Percentiles rank a stretch among this genome's conserved stretches.
Conservation (phyloP, 2,888 invertebrate genomes). For the Andrena praecox region DNA sequence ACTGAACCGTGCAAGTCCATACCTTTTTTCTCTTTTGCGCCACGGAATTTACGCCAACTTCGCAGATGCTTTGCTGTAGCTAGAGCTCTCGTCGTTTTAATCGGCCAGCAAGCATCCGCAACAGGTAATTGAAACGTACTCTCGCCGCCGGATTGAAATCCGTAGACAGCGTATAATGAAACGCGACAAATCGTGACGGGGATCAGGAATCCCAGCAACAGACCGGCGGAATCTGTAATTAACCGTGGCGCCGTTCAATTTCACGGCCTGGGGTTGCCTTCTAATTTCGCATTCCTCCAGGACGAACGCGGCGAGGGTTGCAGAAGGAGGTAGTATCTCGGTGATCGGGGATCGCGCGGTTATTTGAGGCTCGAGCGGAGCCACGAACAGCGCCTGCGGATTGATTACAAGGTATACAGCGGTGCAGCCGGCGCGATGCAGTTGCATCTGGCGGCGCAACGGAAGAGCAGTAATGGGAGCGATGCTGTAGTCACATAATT, state of each 20-base stretch:
- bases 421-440: constrained; percentile 35
- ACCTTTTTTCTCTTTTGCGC: background rate
- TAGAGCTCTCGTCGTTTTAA: too few species aligned
- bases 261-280: constrained; percentile 13
- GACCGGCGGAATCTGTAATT: constrained; percentile 8
- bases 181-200: background rate
- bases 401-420: constrained; percentile 72
- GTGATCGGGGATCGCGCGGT: constrained; percentile 23
- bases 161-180: background rate
- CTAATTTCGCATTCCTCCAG: constrained; percentile 26
- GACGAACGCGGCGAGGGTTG: background rate
- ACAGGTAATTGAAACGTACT: too few species aligned
- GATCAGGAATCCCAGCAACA: background rate
- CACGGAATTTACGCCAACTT: background rate
- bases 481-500: constrained; percentile 16
- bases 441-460: constrained; percentile 27
- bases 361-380: constrained; percentile 12
- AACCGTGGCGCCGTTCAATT: constrained; percentile 7
- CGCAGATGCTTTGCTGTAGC: too few species aligned
- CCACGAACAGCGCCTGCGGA: constrained; percentile 67
- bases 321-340: background rate
- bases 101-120: too few species aligned
- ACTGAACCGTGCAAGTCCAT: background rate
- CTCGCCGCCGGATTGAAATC: too few species aligned
- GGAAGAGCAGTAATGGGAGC: constrained; percentile 11